Percentiles rank a stretch among this genome's conserved stretches.
Conservation (phyloP, 2,113 vertebrate genomes). For the Callithrix jacchus region DNA sequence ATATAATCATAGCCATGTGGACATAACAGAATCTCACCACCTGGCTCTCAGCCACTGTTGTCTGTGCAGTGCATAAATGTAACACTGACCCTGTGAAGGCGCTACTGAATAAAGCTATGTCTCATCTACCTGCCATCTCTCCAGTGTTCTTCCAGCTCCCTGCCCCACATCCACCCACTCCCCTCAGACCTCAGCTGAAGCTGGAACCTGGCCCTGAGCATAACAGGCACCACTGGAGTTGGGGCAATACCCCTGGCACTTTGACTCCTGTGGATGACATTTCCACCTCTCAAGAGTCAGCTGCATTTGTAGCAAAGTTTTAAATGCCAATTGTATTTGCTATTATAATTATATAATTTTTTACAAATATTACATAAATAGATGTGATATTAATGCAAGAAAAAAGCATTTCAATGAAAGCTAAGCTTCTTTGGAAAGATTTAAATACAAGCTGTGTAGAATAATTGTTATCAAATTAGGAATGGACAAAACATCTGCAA, state of each 20-base stretch:
- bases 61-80: too few relatives aligned
- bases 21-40: too few relatives aligned
- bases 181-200: too few relatives aligned
- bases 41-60: too few relatives aligned
- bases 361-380: background rate
- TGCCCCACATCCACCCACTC: too few relatives aligned
- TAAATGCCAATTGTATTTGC: constrained; percentile 10
- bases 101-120: too few relatives aligned
- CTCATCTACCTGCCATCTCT: too few relatives aligned
- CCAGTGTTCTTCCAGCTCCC: too few relatives aligned
- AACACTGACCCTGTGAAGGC: too few relatives aligned
- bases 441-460: background rate
- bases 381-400: background rate
- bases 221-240: too few relatives aligned
- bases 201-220: too few relatives aligned
- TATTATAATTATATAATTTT: constrained; percentile 31
- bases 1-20: too few relatives aligned
- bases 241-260: background rate
- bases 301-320: background rate
- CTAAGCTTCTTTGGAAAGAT: constrained; percentile 47
- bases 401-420: constrained; percentile 8
- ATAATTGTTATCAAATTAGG: constrained; percentile 28
- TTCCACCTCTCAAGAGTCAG: background rate
- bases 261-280: background rate
- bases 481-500: background rate